Evolutionary conservation across 2,113 vertebrate species (phyloP).

Genomic region (Ageneiosus marmoratus): DNA sequence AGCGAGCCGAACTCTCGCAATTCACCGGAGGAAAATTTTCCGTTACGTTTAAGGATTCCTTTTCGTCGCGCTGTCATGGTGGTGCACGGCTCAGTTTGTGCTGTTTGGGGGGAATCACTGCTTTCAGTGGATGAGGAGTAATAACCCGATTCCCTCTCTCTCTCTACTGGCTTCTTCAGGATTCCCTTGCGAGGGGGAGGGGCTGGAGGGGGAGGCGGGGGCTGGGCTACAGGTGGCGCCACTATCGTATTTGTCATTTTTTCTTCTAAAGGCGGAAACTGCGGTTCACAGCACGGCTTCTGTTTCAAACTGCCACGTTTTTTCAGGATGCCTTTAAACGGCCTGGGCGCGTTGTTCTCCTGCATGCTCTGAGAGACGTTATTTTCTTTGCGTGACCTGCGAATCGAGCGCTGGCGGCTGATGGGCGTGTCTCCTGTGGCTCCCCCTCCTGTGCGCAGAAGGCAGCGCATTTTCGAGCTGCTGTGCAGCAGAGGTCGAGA

Average conservation of each 20-base stretch:
- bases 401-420: slow-evolving; percentile 88
- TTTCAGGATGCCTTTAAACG: slow-evolving; percentile 90
- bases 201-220: neutral
- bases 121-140: slow-evolving; percentile 86
- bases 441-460: slow-evolving; percentile 75
- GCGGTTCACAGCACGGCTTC: slow-evolving; percentile 23
- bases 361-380: slow-evolving; percentile 80
- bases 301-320: slow-evolving; percentile 78
- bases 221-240: slow-evolving; percentile 33
- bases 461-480: slow-evolving; percentile 86
- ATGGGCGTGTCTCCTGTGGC: slow-evolving; percentile 59
- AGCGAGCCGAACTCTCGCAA: slow-evolving; percentile 79
- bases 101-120: slow-evolving; percentile 69
- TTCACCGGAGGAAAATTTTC: slow-evolving; percentile 82
- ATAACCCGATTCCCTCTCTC: slow-evolving; percentile 88
- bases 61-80: slow-evolving; percentile 68
- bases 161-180: slow-evolving; percentile 82
- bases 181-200: slow-evolving; percentile 86
- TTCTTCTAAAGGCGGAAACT: slow-evolving; percentile 49
- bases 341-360: slow-evolving; percentile 64
- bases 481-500: slow-evolving; percentile 90
- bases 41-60: slow-evolving; percentile 87
- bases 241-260: slow-evolving; percentile 33
- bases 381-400: slow-evolving; percentile 91
- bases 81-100: slow-evolving; percentile 44